Percentiles rank a stretch among this genome's conserved stretches.
These are phyloP conservation scores for Natator depressus DNA, from an alignment of 2,113 vertebrate species.

Conservation along the genomic window DNA sequence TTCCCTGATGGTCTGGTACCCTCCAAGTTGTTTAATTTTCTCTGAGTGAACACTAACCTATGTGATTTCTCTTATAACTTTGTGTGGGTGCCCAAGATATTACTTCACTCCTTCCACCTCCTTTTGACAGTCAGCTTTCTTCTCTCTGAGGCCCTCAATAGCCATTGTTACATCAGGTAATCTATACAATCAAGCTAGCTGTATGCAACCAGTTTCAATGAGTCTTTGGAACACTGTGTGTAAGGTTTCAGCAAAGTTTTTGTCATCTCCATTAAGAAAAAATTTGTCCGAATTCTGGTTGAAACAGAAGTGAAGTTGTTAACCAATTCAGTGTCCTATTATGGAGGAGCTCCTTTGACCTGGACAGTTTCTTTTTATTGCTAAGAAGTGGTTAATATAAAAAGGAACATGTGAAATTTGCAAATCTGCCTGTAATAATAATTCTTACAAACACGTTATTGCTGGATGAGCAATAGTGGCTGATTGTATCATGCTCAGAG, in stretches of 20 bases:
- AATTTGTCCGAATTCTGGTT: background rate
- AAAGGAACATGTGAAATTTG: background rate
- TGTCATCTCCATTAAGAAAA: background rate
- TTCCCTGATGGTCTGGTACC: background rate
- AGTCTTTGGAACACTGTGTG: background rate
- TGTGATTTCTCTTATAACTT: background rate
- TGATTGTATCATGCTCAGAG: background rate
- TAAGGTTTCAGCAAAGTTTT: background rate
- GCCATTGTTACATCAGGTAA: background rate
- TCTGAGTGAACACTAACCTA: background rate
- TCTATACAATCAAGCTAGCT: background rate
- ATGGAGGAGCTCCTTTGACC: background rate
- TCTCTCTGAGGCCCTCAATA: background rate
- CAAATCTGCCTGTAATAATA: background rate
- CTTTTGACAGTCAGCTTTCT: background rate
- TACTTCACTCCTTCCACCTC: background rate
- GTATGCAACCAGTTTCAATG: background rate
- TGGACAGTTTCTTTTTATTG: background rate
- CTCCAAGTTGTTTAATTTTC: background rate
- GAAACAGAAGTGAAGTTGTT: background rate
- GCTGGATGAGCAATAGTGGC: background rate
- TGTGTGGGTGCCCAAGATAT: background rate
- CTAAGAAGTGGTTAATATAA: background rate
- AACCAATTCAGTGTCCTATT: background rate
- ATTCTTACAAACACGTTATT: background rate